Conservation (phyloP, 2,888 invertebrate species). For the Odiellus spinosus region DNA sequence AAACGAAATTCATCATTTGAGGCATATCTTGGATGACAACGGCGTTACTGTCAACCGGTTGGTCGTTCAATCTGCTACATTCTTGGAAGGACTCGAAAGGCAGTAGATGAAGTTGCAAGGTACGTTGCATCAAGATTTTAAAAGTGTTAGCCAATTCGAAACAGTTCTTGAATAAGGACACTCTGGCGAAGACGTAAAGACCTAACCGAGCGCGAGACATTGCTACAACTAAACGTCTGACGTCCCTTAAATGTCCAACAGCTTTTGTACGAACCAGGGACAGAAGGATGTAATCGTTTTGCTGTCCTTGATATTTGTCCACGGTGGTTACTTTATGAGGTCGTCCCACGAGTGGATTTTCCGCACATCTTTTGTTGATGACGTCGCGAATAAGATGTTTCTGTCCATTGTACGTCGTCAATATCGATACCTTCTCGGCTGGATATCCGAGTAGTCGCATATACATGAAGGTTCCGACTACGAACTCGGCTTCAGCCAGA, state of each 20-base stretch:
- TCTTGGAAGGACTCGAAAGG: conserved; percentile 64
- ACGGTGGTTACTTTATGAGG: conserved; percentile 79
- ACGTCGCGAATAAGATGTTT: conserved; percentile 94
- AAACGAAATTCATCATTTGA: conserved; percentile 88
- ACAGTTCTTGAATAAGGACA: conserved; percentile 84
- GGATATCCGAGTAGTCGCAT: conserved; percentile 96
- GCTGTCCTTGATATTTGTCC: conserved; percentile 98
- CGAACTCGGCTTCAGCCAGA: conserved; percentile 59
- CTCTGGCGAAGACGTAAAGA: conserved; percentile 85
- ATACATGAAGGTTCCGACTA: conserved; percentile 94
- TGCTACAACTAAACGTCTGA: conserved; percentile 89
- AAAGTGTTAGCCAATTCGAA: conserved; percentile 93
- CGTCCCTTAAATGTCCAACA: conserved; percentile 94
- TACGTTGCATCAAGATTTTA: conserved; percentile 64
- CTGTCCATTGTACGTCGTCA: conserved; percentile 98
- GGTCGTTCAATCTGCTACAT: conserved; percentile 29
- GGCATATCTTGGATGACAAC: conserved; percentile 69
- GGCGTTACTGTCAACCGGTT: conserved; percentile 24
- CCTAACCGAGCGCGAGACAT: conserved; percentile 95
- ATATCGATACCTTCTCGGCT: conserved; percentile 84
- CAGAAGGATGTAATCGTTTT: conserved; percentile 93
- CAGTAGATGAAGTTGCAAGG: conserved; percentile 58
- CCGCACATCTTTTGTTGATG: conserved; percentile 71
- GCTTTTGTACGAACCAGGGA: conserved; percentile 89
- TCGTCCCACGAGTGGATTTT: conserved; percentile 83